A percentile compares a stretch with the other conserved stretches of the same genome.
phyloP scores from a whole-genome alignment of 2,113 vertebrate species.

The Bungarus multicinctus region DNA sequence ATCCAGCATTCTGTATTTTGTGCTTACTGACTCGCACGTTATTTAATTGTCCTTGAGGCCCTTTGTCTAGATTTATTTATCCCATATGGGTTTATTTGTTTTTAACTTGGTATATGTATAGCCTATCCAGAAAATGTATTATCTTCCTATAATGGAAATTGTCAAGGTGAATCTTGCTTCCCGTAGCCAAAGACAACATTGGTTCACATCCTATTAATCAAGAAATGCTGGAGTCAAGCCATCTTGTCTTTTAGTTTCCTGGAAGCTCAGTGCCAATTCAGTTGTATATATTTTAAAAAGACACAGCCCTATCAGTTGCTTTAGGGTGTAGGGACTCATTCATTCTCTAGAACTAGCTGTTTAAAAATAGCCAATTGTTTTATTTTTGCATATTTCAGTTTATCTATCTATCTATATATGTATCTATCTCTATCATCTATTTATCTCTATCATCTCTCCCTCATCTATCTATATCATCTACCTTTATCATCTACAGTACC shows the following conservation, averaged over 20 bases:
- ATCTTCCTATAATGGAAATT: conserved; percentile 56
- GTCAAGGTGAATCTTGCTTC: conserved; percentile 58
- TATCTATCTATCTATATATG: no score
- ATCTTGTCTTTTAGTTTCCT: conserved; percentile 57
- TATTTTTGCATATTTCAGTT: not conserved
- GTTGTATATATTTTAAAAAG: not conserved
- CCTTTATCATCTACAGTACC: not conserved
- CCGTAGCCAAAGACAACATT: conserved; percentile 58
- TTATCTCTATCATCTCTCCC: no score
- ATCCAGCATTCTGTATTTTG: not conserved
- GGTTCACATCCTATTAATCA: conserved; percentile 59
- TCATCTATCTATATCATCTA: no score
- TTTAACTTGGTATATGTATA: not conserved
- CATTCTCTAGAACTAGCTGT: not conserved
- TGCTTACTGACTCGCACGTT: not conserved
- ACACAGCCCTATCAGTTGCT: not conserved
- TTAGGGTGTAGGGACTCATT: not conserved
- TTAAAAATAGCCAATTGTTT: not conserved
- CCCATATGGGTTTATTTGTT: not conserved
- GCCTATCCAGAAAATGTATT: conserved; percentile 24
- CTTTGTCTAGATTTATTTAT: not conserved
- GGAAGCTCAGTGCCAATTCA: not conserved
- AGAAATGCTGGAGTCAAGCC: conserved; percentile 30
- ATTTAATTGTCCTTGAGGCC: not conserved
- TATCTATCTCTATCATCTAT: no score